A percentile compares a stretch with the other conserved stretches of the same genome.
phyloP scores from a whole-genome alignment of 2,888 invertebrate genomes.

The Luperina testacea region DNA sequence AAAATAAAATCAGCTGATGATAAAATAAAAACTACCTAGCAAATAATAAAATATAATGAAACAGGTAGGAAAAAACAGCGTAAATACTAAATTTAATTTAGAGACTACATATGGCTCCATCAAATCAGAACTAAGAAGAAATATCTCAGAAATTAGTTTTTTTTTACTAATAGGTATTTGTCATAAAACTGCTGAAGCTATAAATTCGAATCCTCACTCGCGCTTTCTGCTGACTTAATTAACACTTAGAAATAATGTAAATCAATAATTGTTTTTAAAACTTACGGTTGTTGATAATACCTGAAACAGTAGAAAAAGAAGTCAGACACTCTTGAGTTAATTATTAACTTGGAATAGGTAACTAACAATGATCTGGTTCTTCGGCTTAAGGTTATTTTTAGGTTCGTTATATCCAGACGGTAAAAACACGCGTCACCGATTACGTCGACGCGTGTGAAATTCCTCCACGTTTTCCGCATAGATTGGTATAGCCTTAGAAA shows the following conservation, averaged over 20 bases:
- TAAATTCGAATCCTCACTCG: too few relatives aligned
- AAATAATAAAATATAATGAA: too few relatives aligned
- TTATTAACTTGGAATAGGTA: neutral
- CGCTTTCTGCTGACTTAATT: neutral
- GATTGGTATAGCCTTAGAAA: neutral
- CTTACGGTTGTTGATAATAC: constrained; percentile 49
- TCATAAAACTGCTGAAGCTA: too few relatives aligned
- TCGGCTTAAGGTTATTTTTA: neutral
- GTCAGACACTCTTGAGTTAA: neutral
- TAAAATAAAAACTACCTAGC: too few relatives aligned
- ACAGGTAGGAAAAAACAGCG: too few relatives aligned
- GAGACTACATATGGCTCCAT: too few relatives aligned
- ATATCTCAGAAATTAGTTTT: too few relatives aligned
- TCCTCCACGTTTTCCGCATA: neutral
- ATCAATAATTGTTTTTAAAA: neutral
- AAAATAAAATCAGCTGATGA: too few relatives aligned
- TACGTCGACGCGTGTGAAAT: neutral
- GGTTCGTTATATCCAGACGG: neutral
- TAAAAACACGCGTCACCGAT: neutral
- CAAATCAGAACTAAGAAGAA: too few relatives aligned
- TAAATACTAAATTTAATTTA: too few relatives aligned
- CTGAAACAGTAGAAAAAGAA: constrained; percentile 55
- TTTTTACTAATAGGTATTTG: too few relatives aligned
- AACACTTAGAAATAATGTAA: neutral
- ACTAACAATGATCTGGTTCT: neutral